Conservation (phyloP, 2,888 invertebrate genomes). For the Pyrrhosoma nymphula region DNA sequence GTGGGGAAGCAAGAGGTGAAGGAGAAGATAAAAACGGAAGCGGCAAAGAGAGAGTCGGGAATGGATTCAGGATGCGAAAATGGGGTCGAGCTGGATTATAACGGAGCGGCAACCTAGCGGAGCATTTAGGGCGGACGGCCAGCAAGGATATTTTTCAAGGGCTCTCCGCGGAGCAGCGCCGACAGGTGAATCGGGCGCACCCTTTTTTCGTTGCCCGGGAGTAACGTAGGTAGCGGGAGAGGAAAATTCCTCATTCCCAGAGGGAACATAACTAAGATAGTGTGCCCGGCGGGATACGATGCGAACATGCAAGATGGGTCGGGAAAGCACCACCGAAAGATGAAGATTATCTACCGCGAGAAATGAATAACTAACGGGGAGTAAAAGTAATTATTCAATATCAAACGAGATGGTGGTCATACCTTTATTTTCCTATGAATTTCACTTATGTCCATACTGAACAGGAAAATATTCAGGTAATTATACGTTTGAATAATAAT, state of each 20-base stretch:
- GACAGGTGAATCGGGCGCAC: neutral
- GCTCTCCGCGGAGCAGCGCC: neutral
- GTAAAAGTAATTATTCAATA: no score
- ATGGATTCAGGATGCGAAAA: neutral
- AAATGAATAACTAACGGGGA: neutral
- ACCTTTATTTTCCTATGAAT: no score
- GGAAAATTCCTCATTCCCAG: neutral
- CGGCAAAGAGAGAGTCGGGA: neutral
- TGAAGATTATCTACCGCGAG: neutral
- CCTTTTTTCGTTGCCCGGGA: neutral
- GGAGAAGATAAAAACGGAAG: neutral
- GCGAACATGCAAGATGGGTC: neutral
- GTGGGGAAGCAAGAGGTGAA: neutral
- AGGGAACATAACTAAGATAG: neutral
- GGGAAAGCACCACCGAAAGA: neutral
- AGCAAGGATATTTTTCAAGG: constrained; percentile 3
- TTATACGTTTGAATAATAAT: no score
- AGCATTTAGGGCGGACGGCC: neutral
- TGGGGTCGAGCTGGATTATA: neutral
- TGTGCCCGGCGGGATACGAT: neutral
- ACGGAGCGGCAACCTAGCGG: constrained; percentile 17
- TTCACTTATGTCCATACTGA: no score
- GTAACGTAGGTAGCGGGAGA: neutral
- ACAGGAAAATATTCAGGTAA: no score
- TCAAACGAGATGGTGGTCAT: no score